Conservation (phyloP, 23 tunicate species). For the Trididemnum miniatum region DNA sequence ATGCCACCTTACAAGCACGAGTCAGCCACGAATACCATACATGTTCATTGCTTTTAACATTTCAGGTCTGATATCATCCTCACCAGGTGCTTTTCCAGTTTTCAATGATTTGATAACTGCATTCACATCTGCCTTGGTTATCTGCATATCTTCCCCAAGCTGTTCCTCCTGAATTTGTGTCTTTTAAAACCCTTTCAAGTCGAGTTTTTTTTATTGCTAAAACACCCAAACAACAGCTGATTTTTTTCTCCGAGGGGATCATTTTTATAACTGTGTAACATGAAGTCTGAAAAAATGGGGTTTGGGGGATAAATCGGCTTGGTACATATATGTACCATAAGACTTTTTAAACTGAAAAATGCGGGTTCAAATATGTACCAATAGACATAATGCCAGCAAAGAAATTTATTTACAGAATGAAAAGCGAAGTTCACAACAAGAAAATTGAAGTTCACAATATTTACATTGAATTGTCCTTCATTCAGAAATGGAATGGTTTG, state of each 20-base stretch:
- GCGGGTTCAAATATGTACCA: conserved; percentile 25
- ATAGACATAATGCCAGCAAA: conserved; percentile 22
- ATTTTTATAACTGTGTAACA: conserved; percentile 2
- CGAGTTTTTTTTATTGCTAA: conserved; percentile 28
- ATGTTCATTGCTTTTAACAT: too few species aligned
- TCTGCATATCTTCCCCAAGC: too few species aligned
- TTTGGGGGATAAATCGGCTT: conserved; percentile 15
- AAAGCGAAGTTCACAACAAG: conserved; percentile 4
- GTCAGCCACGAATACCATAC: too few species aligned
- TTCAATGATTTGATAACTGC: too few species aligned
- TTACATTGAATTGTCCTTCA: conserved; percentile 21
- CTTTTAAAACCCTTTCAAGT: conserved; percentile 18
- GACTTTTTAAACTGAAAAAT: conserved; percentile 16
- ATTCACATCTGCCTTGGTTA: too few species aligned
- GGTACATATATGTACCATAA: conserved; percentile 25
- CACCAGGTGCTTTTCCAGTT: too few species aligned
- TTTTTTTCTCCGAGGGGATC: conserved; percentile 8
- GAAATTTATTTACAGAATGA: conserved; percentile 20
- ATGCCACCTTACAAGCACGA: too few species aligned
- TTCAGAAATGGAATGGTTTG: conserved; percentile 32
- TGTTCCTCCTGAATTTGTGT: too few species aligned
- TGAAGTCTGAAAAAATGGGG: conserved; percentile 18
- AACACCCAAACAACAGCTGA: conserved; percentile 17
- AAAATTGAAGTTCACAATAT: conserved; percentile 10
- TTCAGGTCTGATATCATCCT: too few species aligned